phyloP scores from a whole-genome alignment of 2,797 vertebrate genomes.

The Diceros bicornis region DNA sequence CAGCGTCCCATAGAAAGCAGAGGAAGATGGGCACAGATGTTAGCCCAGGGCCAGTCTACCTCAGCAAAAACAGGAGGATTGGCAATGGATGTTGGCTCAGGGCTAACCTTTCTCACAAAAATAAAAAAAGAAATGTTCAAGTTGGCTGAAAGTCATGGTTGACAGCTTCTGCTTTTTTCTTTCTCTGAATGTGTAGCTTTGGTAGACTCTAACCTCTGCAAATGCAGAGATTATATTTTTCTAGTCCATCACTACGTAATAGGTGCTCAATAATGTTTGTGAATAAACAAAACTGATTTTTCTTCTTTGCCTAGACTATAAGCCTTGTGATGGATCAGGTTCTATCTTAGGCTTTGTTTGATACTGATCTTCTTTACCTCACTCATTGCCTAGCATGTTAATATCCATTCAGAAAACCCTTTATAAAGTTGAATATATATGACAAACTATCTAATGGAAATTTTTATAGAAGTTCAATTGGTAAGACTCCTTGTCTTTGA shows the following conservation, averaged over 20 bases:
- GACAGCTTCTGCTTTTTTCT: neutral
- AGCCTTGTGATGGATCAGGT: neutral
- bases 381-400: neutral
- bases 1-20: too few relatives aligned
- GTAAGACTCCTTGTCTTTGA: slow-evolving; percentile 69
- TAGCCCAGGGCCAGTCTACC: too few relatives aligned
- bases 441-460: neutral
- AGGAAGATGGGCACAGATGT: too few relatives aligned
- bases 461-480: neutral
- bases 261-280: neutral
- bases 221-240: neutral
- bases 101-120: too few relatives aligned
- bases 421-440: neutral
- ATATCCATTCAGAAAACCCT: neutral
- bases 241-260: neutral
- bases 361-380: neutral
- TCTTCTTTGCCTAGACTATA: neutral
- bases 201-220: neutral
- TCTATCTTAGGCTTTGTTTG: neutral
- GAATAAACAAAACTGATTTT: neutral
- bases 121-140: neutral
- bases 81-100: too few relatives aligned
- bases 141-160: neutral
- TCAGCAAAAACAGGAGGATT: too few relatives aligned
- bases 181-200: neutral